A percentile compares a stretch with the other conserved stretches of the same genome.
Evolutionary conservation across 1,140 invertebrate species (phyloP).

Genomic region (Calosoma granatense): DNA sequence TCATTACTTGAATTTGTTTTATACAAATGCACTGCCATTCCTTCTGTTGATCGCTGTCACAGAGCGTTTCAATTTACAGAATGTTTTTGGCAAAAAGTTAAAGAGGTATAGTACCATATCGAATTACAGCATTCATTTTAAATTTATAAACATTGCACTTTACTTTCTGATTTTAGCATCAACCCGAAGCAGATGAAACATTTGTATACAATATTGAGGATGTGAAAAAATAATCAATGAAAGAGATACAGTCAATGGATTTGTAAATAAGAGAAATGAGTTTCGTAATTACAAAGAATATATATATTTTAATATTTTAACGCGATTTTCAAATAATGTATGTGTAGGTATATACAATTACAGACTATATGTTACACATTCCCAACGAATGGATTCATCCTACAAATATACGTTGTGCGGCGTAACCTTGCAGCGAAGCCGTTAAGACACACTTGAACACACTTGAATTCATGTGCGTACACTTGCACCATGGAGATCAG

Average conservation of each 20-base stretch:
- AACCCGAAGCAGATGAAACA: background rate
- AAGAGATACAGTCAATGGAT: background rate
- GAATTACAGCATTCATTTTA: background rate
- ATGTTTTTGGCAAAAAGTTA: conserved; percentile 5
- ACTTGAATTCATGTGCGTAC: background rate
- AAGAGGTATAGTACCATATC: background rate
- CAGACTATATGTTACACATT: background rate
- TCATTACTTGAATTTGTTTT: background rate
- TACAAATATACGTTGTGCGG: no score
- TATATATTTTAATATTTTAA: background rate
- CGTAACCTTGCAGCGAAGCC: no score
- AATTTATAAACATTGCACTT: background rate
- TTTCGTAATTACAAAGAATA: background rate
- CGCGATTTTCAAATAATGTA: background rate
- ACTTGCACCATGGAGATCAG: conserved; percentile 1
- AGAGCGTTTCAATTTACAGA: conserved; percentile 1
- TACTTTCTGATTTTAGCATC: background rate
- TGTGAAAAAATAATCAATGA: background rate
- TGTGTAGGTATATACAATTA: background rate
- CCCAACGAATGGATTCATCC: no score
- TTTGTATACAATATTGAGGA: background rate
- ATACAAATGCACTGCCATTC: background rate
- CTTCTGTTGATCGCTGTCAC: background rate
- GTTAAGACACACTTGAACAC: no score
- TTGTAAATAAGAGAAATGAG: background rate